Conservation (phyloP, 2,113 vertebrate species). For the Prochilodus magdalenae region DNA sequence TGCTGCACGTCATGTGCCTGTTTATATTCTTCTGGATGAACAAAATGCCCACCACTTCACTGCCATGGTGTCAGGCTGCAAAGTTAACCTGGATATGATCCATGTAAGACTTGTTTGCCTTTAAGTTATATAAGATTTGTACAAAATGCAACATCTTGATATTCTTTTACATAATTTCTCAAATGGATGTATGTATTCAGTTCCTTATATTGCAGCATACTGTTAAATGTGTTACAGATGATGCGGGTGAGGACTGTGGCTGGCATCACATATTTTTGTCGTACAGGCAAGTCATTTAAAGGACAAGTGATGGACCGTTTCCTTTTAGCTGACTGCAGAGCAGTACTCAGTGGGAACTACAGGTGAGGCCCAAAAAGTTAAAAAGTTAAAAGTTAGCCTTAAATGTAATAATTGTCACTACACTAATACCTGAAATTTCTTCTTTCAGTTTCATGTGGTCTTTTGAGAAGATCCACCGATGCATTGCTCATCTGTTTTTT, state of each 20-base stretch:
- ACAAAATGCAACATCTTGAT: no score
- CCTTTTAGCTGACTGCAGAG: constrained; percentile 90
- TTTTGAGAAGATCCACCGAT: constrained; percentile 98
- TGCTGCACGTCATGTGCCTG: constrained; percentile 86
- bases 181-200: background rate
- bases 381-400: no score
- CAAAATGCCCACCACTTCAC: constrained; percentile 89
- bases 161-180: no score
- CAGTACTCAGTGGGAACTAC: constrained; percentile 96
- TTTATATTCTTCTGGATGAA: constrained; percentile 95
- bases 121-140: constrained; percentile 7
- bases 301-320: constrained; percentile 96
- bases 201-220: background rate
- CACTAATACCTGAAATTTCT: constrained; percentile 19
- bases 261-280: constrained; percentile 92
- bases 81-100: constrained; percentile 88
- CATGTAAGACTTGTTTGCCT: constrained; percentile 79
- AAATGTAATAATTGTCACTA: background rate
- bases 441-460: constrained; percentile 96
- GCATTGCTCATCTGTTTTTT: constrained; percentile 95
- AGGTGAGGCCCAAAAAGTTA: constrained; percentile 76
- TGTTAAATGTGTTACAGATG: constrained; percentile 80
- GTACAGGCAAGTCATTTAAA: constrained; percentile 93
- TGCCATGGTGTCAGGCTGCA: constrained; percentile 88
- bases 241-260: constrained; percentile 92